Evolutionary conservation across 2,888 invertebrate species (phyloP), one percentile per base, ranked within the genome.

Genomic region (Maniola hyperantus): DNA sequence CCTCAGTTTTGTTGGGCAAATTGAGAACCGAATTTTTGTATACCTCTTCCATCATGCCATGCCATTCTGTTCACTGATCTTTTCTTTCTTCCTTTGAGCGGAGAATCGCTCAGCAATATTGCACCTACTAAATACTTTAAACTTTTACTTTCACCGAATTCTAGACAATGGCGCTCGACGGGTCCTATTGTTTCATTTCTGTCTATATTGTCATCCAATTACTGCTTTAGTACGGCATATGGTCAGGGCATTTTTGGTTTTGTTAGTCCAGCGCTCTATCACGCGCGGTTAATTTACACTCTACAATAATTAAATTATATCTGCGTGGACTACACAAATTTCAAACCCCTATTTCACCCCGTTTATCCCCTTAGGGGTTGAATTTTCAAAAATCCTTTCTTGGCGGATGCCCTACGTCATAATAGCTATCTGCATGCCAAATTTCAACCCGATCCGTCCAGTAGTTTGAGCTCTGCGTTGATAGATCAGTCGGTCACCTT

Each of bases 61-160:
- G 50, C 11, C 34, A 42, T 58, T 18, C n/a, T 34, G 36, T 36
- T 60, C 50, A 39, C 8, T 20, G 36, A 36, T 65, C 59, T 42
- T 59, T 59, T 65, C 33, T 33, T 44, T 39, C 42, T 55, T 59
- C 34, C 51, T 51, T 51, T 20, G 51, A 20, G 39, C 44, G 11
- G 59, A 34, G 58, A 51, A 58, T 34, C 51, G 59, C 18, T 33
- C 51, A 5, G 51, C 39, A 55, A 64, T 64, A 46, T 51, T 20
- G 42, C 50, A 13, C 46, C 36, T 15, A 50, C 36, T 26, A 53
- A 62, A 62, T 62, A 42, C 13, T 36, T 36, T 46, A 71, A 67
- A 85, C 84, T 85, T 84, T 89, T 84, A 85, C 90, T 90, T 89
- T 89, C 87, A 79, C 84, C 73, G 73, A 57, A 64, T 54, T 39